Evolutionary conservation across 2,888 invertebrate genomes (phyloP), one percentile per base, ranked within the genome.

Genomic region (Chymomyza fuscimana): DNA sequence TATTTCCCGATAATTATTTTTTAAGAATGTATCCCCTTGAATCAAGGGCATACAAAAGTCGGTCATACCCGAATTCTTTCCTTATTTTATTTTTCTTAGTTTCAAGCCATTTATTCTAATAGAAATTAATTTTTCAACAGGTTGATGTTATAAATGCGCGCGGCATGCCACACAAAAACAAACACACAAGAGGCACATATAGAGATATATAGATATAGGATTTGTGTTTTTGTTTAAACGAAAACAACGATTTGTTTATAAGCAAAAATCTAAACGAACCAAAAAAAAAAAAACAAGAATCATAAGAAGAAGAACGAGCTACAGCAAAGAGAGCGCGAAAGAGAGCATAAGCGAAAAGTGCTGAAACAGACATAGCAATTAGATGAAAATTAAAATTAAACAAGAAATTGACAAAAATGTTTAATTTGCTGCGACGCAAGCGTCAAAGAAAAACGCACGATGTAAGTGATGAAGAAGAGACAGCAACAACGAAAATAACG

Each of bases 401-500:
- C 63, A 65, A 56, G 52, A 73, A 69, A 76, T 75, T 75, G 58
- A 65, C 51, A 25, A 85, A 77, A 69, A 90, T 90, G 90, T 89
- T 90, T 63, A 89, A 85, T 82, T 81, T 90, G 82, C 79, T 90
- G 79, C 83, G 89, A 72, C 88, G 90, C 76, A 81, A 87, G 73
- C 87, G 84, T 75, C 83, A 79, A 62, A 79, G 87, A 71, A 89
- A 84, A 67, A 58, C 83, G 81, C 81, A 67, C 70, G 76, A 79
- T 73, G 74, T 63, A 25, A 81, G 75, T 32, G 77, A 77, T 63
- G 75, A 79, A 16, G 76, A 82, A 60, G 77, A 80, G 60, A 60
- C 64, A 58, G 77, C 79, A 56, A 60, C 70, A 63, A 5, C 64
- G 58, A 36, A 62, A 67, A 50, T 64, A 62, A 15, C 60, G 68